Evolutionary conservation across 2,888 invertebrate genomes (phyloP), one percentile per base, ranked within the genome.

Genomic region (Tortrix viridana): DNA sequence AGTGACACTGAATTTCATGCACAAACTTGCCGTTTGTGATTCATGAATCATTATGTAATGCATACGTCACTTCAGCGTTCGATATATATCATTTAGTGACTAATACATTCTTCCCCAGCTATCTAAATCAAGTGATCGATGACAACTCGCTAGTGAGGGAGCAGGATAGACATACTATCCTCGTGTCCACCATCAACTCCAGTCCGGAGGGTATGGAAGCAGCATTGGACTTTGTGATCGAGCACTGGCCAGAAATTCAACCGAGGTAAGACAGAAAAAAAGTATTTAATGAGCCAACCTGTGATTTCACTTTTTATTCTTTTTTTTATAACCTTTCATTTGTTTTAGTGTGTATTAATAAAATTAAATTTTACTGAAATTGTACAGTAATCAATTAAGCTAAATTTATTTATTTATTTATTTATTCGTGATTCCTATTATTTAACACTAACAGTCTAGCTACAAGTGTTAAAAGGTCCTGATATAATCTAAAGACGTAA

Each of bases 211-310:
- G 85, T 57, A 85, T 85, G 75, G 84, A 88, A 3, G 84, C 73
- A 3, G 91, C 89, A n/a, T 75, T 93, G 1, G 84, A 90, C 44
- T 93, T 92, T 69, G 75, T 89, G n/a, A 75, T 84, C 52, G 81
- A 84, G 52, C 74, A 92, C 72, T 92, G 91, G 75, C 75, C 77
- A 32, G 70, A 68, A 1, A 90, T 92, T 47, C 88, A 91, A 70
- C 79, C 85, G 0, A 86, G 84, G 90, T 89, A 68, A 73, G 56
- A 23, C 26, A 48, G 37, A 50, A 23, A 47, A n/a, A 16, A 9
- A 6, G 26, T 7, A 18, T 12, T 47, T 47, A 38, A 38, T 38
- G n/a, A n/a, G n/a, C n/a, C n/a, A n/a, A n/a, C n/a, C n/a, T n/a
- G n/a, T n/a, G n/a, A n/a, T n/a, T n/a, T n/a, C n/a, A n/a, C n/a